A percentile compares a stretch with the other conserved stretches of the same genome.
Evolutionary conservation across 1,140 invertebrate genomes (phyloP).

Genomic region (Prorops nasuta): DNA sequence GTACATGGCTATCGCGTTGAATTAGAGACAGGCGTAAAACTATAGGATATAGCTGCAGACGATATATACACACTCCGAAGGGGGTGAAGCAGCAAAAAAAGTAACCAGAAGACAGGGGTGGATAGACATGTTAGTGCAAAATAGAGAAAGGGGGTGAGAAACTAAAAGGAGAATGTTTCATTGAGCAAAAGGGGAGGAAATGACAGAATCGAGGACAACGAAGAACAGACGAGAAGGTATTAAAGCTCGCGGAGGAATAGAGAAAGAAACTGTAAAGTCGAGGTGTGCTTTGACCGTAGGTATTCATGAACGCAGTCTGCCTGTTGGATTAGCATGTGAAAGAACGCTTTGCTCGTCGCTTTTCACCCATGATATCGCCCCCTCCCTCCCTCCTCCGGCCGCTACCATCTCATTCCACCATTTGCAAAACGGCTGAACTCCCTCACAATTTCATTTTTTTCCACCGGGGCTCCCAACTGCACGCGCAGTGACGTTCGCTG

Average conservation of each 20-base stretch:
- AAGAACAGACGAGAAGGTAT: conserved; percentile 9
- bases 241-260: conserved; percentile 10
- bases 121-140: no score
- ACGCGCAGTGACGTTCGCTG: conserved; percentile 2
- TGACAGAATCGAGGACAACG: neutral
- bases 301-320: conserved; percentile 49
- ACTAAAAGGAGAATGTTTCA: no score
- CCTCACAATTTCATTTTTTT: conserved; percentile 34
- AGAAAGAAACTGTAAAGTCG: conserved; percentile 1
- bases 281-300: conserved; percentile 46
- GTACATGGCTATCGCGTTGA: no score
- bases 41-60: no score
- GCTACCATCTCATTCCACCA: conserved; percentile 16
- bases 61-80: no score
- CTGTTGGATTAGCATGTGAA: conserved; percentile 52
- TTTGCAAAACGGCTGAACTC: no score
- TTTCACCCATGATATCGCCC: conserved; percentile 20
- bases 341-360: conserved; percentile 45
- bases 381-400: conserved; percentile 10
- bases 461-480: conserved; percentile 5
- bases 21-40: no score
- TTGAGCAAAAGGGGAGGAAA: no score
- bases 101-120: no score
- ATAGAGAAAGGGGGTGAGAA: no score
- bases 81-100: no score